Conservation (phyloP, 2,888 invertebrate genomes). For the Xestobium rufovillosum region DNA sequence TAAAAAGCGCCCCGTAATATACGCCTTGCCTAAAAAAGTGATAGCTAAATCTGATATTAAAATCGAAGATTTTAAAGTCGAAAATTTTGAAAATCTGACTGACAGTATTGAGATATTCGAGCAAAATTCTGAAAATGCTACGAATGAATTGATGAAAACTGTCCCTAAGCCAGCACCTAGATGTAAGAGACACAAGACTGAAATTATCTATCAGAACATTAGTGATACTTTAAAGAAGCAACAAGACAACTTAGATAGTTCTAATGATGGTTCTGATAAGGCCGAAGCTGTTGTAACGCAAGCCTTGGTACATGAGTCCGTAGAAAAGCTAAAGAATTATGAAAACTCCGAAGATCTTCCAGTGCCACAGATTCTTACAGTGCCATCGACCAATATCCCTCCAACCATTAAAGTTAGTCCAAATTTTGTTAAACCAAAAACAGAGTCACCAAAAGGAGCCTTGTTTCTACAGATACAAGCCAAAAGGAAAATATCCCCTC, state of each 20-base stretch:
- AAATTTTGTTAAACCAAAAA: slow-evolving; percentile 45
- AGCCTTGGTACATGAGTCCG: slow-evolving; percentile 32
- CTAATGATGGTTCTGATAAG: slow-evolving; percentile 29
- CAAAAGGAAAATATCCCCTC: slow-evolving; percentile 31
- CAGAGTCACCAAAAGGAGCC: slow-evolving; percentile 37
- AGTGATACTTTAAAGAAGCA: slow-evolving; percentile 21
- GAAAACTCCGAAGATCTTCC: too few relatives aligned
- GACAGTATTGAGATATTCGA: slow-evolving; percentile 62
- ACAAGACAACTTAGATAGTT: slow-evolving; percentile 23
- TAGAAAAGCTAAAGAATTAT: background rate
- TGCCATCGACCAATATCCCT: too few relatives aligned
- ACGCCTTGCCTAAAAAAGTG: slow-evolving; percentile 37
- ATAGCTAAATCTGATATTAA: slow-evolving; percentile 12
- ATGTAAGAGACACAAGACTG: slow-evolving; percentile 33
- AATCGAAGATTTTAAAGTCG: slow-evolving; percentile 26
- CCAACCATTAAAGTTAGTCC: too few relatives aligned
- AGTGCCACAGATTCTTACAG: too few relatives aligned
- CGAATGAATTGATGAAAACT: slow-evolving; percentile 33
- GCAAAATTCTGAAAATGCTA: slow-evolving; percentile 39
- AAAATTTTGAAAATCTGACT: slow-evolving; percentile 55
- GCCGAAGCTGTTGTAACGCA: slow-evolving; percentile 27
- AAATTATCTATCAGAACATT: slow-evolving; percentile 35
- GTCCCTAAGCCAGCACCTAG: slow-evolving; percentile 54
- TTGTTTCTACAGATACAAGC: slow-evolving; percentile 37
- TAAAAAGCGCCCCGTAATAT: slow-evolving; percentile 38